Percentiles rank a stretch among this genome's conserved stretches.
Evolutionary conservation across 2,888 invertebrate genomes (phyloP).

Genomic region (Mimas tiliae): DNA sequence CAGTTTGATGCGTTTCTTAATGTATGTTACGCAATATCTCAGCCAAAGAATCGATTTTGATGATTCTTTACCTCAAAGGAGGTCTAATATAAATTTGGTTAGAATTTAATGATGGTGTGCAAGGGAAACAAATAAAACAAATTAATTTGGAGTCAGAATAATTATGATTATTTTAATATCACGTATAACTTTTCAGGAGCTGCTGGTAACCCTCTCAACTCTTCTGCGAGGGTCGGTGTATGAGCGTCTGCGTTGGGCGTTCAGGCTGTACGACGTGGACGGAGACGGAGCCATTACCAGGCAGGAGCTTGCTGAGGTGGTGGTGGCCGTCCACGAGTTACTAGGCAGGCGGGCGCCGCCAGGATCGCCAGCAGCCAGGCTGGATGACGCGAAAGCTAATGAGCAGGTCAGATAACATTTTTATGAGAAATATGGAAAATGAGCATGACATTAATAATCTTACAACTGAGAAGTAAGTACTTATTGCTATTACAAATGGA

Average conservation of each 20-base stretch:
- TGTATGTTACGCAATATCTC: no score
- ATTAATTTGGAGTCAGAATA: no score
- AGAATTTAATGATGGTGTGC: no score
- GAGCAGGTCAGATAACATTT: conserved; percentile 86
- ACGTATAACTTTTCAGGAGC: conserved; percentile 87
- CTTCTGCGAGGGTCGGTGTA: conserved; percentile 96
- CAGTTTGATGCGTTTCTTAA: no score
- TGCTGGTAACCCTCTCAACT: conserved; percentile 96
- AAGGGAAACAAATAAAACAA: no score
- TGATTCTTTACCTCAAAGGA: no score
- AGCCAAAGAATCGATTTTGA: no score
- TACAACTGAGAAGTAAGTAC: no score
- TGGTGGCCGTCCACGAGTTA: conserved; percentile 95
- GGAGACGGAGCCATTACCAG: conserved; percentile 98
- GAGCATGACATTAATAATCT: no score
- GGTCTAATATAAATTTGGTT: no score
- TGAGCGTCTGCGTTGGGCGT: conserved; percentile 98
- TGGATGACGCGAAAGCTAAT: conserved; percentile 93
- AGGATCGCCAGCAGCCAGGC: conserved; percentile 83
- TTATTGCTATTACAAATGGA: no score
- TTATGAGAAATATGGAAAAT: not conserved
- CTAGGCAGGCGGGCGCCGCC: conserved; percentile 91
- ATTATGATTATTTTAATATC: no score
- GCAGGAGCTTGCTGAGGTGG: conserved; percentile 92
- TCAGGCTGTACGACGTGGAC: conserved; percentile 97